Evolutionary conservation across 2,888 invertebrate genomes (phyloP), one percentile per base, ranked within the genome.

Genomic region (Lasioglossum villosulum): DNA sequence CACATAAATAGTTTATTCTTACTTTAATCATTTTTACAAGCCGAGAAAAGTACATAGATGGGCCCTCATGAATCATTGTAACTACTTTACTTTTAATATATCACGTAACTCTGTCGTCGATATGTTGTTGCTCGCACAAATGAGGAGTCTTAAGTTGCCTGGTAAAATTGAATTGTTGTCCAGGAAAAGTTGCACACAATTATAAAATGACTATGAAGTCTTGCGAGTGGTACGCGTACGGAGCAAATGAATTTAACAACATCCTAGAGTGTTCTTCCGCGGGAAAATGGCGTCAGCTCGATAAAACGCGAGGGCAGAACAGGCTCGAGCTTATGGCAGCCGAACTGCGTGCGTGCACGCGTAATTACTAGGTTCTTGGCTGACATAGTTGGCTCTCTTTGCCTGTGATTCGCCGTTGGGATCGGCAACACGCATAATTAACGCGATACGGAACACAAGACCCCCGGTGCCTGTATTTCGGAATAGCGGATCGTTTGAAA

Each of bases 381-480:
- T 52, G 16, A 34, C 68, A 30, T 27, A 52, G 16, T 37, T 70
- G 37, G 37, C 39, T 68, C 66, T 68, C 66, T 68, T 68, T 68
- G 34, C 66, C 10, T 68, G 23, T 68, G 34, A 34, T 19, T 45
- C 70, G 37, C 42, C 45, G n/a, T 16, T 63, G 68, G 59, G 66
- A 82, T 81, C 73, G 59, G 14, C 52, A 23, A 1, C 56, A 75
- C 74, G 82, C 74, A 82, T 84, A 84, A 84, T 84, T 82, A 84
- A 84, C 77, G 48, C 42, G 71, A 39, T 70, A 19, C 71, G 52
- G 52, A 52, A 70, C 78, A 39, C 48, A 56, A 66, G 37, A 14
- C 78, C 37, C 37, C 78, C 30, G 56, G 56, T 19, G 19, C 6
- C 39, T 45, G 74, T 56, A 45, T 74, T 27, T 59, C 78, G 39